Evolutionary conservation across 2,888 invertebrate genomes (phyloP).

Genomic region (Eustalomyia histrio): DNA sequence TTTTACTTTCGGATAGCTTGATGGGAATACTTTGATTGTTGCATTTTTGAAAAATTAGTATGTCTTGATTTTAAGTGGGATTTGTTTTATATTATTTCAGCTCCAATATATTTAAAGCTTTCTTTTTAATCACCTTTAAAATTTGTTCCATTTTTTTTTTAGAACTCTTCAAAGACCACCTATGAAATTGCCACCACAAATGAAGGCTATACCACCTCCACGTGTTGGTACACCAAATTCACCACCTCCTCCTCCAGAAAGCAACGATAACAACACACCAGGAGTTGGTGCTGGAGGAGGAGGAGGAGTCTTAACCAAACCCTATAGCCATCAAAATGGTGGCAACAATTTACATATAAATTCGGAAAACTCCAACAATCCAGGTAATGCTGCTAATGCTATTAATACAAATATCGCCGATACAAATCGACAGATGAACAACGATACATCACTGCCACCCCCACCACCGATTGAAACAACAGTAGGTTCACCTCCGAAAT

Average conservation of each 20-base stretch:
- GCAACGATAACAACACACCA: constrained; percentile 41
- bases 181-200: constrained; percentile 79
- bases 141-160: constrained; percentile 2
- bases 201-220: constrained; percentile 79
- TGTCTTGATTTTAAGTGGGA: too few relatives aligned
- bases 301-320: constrained; percentile 25
- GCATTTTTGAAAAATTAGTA: too few relatives aligned
- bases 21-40: too few relatives aligned
- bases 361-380: constrained; percentile 50
- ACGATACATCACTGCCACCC: constrained; percentile 74
- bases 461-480: constrained; percentile 71
- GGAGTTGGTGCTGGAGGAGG: background rate
- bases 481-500: constrained; percentile 66
- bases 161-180: constrained; percentile 79
- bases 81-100: too few relatives aligned
- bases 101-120: too few relatives aligned
- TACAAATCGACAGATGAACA: constrained; percentile 65
- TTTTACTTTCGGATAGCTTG: too few relatives aligned
- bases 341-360: constrained; percentile 60
- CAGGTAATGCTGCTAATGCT: constrained; percentile 30
- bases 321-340: constrained; percentile 61
- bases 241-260: constrained; percentile 69
- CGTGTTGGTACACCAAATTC: constrained; percentile 77
- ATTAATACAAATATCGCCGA: constrained; percentile 41
- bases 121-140: background rate